Percentiles rank a stretch among this genome's conserved stretches.
These are phyloP conservation scores for Eupsilia transversa DNA, from an alignment of 2,888 invertebrate genomes.

Conservation along the genomic window DNA sequence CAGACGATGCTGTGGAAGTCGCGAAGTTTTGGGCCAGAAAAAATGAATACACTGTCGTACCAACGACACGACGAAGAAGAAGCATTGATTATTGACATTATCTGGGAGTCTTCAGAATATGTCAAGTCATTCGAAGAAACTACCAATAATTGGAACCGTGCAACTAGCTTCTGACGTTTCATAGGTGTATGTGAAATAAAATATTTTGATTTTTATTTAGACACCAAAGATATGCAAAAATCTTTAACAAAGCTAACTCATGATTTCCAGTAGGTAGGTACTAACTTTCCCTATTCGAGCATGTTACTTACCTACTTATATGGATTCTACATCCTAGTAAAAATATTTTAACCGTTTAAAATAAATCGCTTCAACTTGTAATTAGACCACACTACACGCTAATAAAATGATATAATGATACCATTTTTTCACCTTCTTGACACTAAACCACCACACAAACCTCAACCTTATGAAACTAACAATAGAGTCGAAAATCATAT, in stretches of 20 bases:
- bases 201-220: neutral
- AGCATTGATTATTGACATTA: too few relatives aligned
- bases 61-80: too few relatives aligned
- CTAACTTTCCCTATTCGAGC: neutral
- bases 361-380: conserved; percentile 30
- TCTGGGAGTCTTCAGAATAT: too few relatives aligned
- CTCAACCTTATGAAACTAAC: neutral
- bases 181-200: too few relatives aligned
- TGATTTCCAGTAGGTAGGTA: neutral
- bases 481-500: conserved; percentile 21
- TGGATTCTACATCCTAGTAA: neutral
- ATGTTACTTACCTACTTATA: neutral
- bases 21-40: too few relatives aligned
- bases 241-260: neutral
- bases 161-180: too few relatives aligned
- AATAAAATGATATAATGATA: conserved; percentile 65
- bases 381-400: conserved; percentile 55
- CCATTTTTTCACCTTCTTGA: conserved; percentile 42
- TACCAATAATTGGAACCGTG: too few relatives aligned
- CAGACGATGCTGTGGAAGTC: too few relatives aligned
- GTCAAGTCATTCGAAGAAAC: too few relatives aligned
- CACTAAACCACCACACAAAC: conserved; percentile 4
- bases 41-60: too few relatives aligned
- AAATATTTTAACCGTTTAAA: neutral
- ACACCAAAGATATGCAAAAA: neutral